A percentile compares a stretch with the other conserved stretches of the same genome.
These are phyloP conservation scores for Pteronotus mesoamericanus DNA, from an alignment of 2,797 vertebrate species.

Conservation along the genomic window DNA sequence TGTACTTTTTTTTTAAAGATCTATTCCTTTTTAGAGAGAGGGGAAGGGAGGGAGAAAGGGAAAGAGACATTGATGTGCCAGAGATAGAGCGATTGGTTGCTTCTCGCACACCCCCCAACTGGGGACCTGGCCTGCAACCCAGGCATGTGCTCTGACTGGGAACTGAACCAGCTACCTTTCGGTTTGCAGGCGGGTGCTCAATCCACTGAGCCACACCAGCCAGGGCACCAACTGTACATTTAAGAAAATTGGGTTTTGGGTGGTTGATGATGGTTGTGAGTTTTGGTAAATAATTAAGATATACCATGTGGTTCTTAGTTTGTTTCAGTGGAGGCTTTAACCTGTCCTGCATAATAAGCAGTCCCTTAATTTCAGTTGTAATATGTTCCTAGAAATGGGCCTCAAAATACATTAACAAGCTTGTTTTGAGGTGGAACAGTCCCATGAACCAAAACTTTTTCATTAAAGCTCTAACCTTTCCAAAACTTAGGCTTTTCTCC, in stretches of 20 bases:
- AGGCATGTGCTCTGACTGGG: background rate
- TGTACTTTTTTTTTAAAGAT: background rate
- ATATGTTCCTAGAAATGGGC: background rate
- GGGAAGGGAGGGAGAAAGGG: too few relatives aligned
- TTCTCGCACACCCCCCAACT: background rate
- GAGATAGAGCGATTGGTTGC: background rate
- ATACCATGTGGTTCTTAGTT: background rate
- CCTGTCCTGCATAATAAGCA: background rate
- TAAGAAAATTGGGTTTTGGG: background rate
- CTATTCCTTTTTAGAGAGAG: too few relatives aligned
- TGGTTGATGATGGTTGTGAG: background rate
- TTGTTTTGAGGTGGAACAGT: background rate
- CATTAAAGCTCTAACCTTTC: background rate
- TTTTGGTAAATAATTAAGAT: constrained; percentile 21
- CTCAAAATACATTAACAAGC: background rate
- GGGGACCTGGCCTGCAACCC: background rate
- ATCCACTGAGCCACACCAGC: background rate
- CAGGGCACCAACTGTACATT: background rate
- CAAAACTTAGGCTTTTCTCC: background rate
- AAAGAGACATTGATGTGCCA: too few relatives aligned
- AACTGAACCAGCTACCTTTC: background rate
- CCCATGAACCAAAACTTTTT: background rate
- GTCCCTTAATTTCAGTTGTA: background rate
- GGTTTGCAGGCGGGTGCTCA: background rate
- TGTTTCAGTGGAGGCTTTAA: background rate